Evolutionary conservation across 92 coral and sea anemone genomes (phyloP), one percentile per base, ranked within the genome.

Genomic region (Blastomussa wellsi): DNA sequence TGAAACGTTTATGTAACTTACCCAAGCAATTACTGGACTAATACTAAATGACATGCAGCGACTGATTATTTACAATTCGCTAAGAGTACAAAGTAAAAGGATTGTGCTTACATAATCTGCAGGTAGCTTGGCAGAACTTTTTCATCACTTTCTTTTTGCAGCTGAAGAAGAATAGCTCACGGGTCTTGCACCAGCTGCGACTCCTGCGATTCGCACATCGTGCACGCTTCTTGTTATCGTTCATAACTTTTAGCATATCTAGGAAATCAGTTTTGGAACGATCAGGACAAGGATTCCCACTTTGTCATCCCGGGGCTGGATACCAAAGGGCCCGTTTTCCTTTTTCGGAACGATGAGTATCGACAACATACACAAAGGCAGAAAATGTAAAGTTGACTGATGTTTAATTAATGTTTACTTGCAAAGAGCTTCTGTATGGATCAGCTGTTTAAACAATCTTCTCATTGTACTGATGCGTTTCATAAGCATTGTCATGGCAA

Each of bases 101-200:
- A 4, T 41, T 8, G 31, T 2, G 9, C 75, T 70, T 70, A 70
- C 86, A 82, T 26, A 2, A 28, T 17, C 41, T 53, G 69, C 86
- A 82, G 31, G 37, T 36, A 51, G 78, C 78, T 53, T 20, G 20
- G 78, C 86, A 82, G 41, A 52, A 44, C 78, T 62, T 82, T 53
- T 17, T 82, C 70, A 82, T 70, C 28, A 10, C 1, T 37, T 28
- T 53, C 26, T 4, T n/a, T 36, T 71, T n/a, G 68, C 78, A 71
- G 78, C 65, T 36, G 16, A 19, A 13, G 38, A 71, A 72, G 78
- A 82, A 82, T 55, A 82, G 2, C 9, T 52, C 16, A 14, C 17
- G 28, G 7, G 20, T 13, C 17, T 11, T 37, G 37, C 86, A 82
- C 86, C 70, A 53, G 0, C 48, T 51, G 5, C 36, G 33, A 12